Evolutionary conservation across 53 echinoderm and acorn worm genomes (phyloP), one percentile per base, ranked within the genome.

Genomic region (Paracentrotus lividus): DNA sequence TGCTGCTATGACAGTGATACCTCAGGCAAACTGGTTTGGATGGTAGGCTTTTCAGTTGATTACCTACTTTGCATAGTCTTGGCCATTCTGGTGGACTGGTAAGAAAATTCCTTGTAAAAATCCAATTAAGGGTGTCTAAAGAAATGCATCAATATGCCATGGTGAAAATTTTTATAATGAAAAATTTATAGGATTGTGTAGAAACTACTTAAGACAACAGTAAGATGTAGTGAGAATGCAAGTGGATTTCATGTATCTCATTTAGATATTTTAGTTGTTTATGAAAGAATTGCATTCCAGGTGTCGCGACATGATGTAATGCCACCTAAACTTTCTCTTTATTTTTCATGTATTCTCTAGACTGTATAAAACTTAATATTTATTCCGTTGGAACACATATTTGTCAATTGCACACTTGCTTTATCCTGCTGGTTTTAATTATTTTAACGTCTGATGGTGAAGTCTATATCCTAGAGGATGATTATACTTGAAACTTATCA

Each of bases 271-370:
- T 8, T 27, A 64, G 64, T 29, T 31, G 1, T 64, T 10, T 29
- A 64, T 6, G 64, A 29, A 64, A 64, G 64, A 64, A 64, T 64
- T 64, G 64, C 64, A 64, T 64, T 64, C 64, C 64, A 64, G 8
- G 27, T 9, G 64, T 31, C 13, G 12, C 29, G 64, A 64, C 31
- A 0, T 0, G 14, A 10, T 20, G 57, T 13, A 57, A 13, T 57
- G 57, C 2, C 20, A 21, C 57, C 57, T 0, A 57, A 57, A 57
- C 0, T 9, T 31, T 29, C 8, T 64, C 8, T 64, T 64, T 64
- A 10, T 29, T 8, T 13, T 59, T 8, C 10, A 64, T 64, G 64
- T n/a, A n/a, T n/a, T n/a, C n/a, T n/a, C n/a, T n/a, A n/a, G n/a
- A n/a, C n/a, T n/a, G n/a, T n/a, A n/a, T n/a, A n/a, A n/a, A n/a